Conservation (phyloP, 2,797 vertebrate species). For the Nasua narica region DNA sequence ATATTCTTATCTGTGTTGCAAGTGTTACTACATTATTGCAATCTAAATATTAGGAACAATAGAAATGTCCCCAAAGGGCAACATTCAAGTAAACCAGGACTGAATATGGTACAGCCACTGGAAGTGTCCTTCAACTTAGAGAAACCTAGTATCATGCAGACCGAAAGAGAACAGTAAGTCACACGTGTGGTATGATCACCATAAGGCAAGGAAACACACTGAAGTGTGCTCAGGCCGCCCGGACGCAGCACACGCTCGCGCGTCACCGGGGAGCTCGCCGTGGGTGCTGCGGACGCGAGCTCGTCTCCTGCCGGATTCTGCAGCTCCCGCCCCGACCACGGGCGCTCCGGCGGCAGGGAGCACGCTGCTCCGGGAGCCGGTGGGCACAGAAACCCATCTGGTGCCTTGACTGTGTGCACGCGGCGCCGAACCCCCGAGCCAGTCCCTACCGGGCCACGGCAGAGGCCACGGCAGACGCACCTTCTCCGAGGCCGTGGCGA, state of each 20-base stretch:
- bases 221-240: background rate
- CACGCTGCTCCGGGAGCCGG: accelerated
- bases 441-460: accelerated
- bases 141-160: accelerated
- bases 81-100: background rate
- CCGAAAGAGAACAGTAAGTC: background rate
- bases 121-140: no score
- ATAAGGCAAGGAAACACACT: background rate
- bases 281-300: no score
- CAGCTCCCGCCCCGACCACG: accelerated
- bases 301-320: background rate
- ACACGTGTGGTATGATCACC: accelerated
- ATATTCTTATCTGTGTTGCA: no score
- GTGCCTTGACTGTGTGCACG: accelerated
- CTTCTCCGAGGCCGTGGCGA: slow-evolving; percentile 99
- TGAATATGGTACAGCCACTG: accelerated
- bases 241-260: accelerated
- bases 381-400: accelerated
- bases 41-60: background rate
- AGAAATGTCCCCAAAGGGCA: background rate
- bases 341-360: accelerated
- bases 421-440: accelerated
- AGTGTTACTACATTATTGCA: background rate
- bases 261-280: background rate
- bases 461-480: slow-evolving; percentile 76